A percentile compares a stretch with the other conserved stretches of the same genome.
These are phyloP conservation scores for Grammomys surdaster DNA, from an alignment of 2,113 vertebrate genomes.

Conservation along the genomic window DNA sequence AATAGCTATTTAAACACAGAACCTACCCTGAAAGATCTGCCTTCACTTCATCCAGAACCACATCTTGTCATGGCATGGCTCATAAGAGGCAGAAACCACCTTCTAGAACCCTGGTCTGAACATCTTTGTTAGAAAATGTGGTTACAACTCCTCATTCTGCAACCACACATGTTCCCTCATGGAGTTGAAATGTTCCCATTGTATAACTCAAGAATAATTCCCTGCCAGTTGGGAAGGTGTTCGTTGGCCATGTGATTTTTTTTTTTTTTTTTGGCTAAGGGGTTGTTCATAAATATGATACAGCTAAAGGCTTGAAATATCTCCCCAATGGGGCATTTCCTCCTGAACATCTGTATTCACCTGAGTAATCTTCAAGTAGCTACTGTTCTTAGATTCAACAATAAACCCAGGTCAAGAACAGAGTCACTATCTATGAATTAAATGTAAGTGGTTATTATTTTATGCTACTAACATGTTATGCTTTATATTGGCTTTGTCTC, in stretches of 20 bases:
- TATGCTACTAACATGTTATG: neutral
- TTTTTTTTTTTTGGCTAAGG: neutral
- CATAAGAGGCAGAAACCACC: neutral
- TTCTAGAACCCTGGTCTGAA: neutral
- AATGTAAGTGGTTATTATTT: neutral
- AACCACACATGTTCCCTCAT: fast-evolving
- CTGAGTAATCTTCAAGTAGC: neutral
- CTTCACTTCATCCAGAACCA: neutral
- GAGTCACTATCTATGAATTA: neutral
- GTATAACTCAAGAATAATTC: neutral
- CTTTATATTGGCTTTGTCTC: neutral
- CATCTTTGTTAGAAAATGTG: neutral
- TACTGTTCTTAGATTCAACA: neutral
- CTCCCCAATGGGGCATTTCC: neutral
- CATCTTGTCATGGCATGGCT: neutral
- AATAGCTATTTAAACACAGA: neutral
- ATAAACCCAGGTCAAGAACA: neutral
- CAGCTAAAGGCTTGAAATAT: neutral
- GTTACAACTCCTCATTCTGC: neutral
- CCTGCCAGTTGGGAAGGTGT: neutral
- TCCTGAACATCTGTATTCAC: neutral
- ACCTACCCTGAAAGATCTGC: neutral
- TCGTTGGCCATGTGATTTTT: neutral
- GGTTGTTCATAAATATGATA: neutral
- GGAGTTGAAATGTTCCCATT: neutral